Percentiles rank a stretch among this genome's conserved stretches.
These are phyloP conservation scores for Eolophus roseicapilla DNA, from an alignment of 2,113 vertebrate genomes.

Conservation along the genomic window DNA sequence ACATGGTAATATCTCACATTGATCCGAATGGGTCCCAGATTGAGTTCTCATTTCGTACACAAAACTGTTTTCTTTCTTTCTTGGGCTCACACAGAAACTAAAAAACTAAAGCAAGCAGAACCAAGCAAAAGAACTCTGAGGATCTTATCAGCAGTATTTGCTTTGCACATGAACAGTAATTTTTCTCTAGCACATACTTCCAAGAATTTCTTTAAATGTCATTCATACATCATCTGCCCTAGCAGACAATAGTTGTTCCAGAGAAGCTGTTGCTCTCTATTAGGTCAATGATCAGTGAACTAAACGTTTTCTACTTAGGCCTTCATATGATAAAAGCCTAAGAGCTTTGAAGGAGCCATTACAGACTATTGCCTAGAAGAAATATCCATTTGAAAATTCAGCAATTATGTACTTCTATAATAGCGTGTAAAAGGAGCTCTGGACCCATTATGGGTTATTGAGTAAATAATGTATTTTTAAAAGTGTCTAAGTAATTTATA, in stretches of 20 bases:
- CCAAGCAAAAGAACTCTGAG: neutral
- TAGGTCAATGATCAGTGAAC: constrained; percentile 75
- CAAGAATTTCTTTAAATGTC: constrained; percentile 48
- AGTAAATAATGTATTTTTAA: constrained; percentile 79
- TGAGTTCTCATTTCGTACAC: neutral
- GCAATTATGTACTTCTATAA: constrained; percentile 77
- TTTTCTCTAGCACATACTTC: constrained; percentile 55
- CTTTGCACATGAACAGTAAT: constrained; percentile 44
- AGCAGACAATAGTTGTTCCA: constrained; percentile 51
- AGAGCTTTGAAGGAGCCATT: constrained; percentile 78
- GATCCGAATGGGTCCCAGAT: neutral
- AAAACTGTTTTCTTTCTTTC: neutral
- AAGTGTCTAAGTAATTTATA: constrained; percentile 77
- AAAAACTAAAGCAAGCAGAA: constrained; percentile 6
- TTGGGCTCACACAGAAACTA: neutral
- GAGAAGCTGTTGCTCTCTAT: constrained; percentile 69
- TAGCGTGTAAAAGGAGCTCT: constrained; percentile 73
- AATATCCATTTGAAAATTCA: constrained; percentile 75
- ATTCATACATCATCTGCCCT: constrained; percentile 54
- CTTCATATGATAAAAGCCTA: constrained; percentile 76
- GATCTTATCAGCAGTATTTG: constrained; percentile 37
- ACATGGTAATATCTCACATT: neutral
- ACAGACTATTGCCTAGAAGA: constrained; percentile 73
- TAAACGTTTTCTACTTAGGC: constrained; percentile 74
- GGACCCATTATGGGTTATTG: constrained; percentile 78